Conservation (phyloP, 2,113 vertebrate species). For the Symphodus melops region DNA sequence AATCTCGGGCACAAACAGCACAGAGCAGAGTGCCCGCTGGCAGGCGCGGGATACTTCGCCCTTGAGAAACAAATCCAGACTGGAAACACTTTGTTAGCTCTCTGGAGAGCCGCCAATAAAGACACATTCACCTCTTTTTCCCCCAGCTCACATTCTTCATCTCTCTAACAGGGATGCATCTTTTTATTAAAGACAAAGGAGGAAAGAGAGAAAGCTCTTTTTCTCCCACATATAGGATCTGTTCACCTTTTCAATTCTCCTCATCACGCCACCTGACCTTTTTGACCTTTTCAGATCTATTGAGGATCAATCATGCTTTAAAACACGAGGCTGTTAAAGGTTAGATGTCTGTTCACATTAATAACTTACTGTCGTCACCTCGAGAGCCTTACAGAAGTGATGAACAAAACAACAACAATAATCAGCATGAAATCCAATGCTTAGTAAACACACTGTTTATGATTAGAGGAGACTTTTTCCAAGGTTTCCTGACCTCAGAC, state of each 20-base stretch:
- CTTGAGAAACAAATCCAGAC: constrained; percentile 72
- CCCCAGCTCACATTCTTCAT: not conserved
- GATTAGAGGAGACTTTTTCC: too few relatives aligned
- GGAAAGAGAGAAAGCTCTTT: not conserved
- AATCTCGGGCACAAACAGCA: constrained; percentile 60
- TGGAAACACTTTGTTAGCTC: constrained; percentile 56
- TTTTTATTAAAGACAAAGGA: constrained; percentile 1
- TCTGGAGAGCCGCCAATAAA: constrained; percentile 51
- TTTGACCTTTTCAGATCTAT: not conserved
- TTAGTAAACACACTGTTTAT: too few relatives aligned
- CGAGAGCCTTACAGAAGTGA: not conserved
- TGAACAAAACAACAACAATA: too few relatives aligned
- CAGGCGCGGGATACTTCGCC: constrained; percentile 53
- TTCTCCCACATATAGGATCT: not conserved
- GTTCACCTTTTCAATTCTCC: not conserved
- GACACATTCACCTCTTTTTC: not conserved
- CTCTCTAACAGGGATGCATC: constrained; percentile 24
- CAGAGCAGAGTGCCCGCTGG: constrained; percentile 48
- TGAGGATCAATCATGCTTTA: not conserved
- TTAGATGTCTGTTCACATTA: not conserved
- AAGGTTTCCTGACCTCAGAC: too few relatives aligned
- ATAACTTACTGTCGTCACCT: not conserved
- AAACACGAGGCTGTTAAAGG: not conserved
- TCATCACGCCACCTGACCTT: not conserved
- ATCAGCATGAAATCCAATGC: too few relatives aligned